Conservation (phyloP, 2,113 vertebrate genomes). For the Protobothrops mucrosquamatus region DNA sequence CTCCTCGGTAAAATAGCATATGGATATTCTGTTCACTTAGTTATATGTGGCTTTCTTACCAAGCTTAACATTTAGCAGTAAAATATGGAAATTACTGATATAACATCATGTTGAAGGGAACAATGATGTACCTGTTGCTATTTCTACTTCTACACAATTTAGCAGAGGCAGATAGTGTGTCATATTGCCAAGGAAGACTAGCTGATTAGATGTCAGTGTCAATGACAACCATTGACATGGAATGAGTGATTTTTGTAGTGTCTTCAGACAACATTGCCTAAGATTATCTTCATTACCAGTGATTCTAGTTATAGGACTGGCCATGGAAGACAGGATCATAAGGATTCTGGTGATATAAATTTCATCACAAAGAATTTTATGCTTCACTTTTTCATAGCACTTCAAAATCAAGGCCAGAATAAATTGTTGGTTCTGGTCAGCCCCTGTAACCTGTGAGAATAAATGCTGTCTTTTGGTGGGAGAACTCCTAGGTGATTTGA, state of each 20-base stretch:
- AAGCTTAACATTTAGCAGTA: neutral
- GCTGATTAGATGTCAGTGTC: neutral
- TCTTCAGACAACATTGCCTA: neutral
- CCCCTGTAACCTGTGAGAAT: neutral
- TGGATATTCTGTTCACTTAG: neutral
- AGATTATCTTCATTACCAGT: neutral
- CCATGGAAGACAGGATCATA: neutral
- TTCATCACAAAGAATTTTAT: neutral
- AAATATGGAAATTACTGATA: neutral
- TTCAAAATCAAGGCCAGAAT: neutral
- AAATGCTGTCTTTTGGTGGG: neutral
- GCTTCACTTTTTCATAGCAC: neutral
- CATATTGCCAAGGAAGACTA: neutral
- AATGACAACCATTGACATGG: neutral
- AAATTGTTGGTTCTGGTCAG: neutral
- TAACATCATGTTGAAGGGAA: neutral
- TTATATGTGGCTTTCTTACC: neutral
- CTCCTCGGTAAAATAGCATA: neutral
- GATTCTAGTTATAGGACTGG: neutral
- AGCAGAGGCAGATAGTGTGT: neutral
- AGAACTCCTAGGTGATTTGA: neutral
- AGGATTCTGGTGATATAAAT: neutral
- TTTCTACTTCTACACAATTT: neutral
- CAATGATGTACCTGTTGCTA: neutral
- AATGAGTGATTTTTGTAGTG: neutral